Conservation (phyloP, 2,888 invertebrate species). For the Hypena proboscidalis region DNA sequence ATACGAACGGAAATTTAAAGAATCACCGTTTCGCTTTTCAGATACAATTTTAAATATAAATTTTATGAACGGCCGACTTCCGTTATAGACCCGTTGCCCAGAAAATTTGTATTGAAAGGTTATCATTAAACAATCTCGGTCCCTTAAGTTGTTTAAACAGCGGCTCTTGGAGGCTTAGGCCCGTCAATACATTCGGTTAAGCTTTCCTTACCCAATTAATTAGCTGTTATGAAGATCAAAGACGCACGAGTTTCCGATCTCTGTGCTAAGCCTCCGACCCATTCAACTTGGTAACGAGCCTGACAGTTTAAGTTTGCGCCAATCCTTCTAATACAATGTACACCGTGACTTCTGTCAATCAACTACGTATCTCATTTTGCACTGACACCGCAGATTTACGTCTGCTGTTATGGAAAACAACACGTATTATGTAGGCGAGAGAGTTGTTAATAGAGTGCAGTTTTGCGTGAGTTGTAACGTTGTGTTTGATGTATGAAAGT, state of each 20-base stretch:
- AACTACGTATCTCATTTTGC: constrained; percentile 61
- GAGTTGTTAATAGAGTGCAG: constrained; percentile 36
- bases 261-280: constrained; percentile 63
- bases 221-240: constrained; percentile 80
- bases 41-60: constrained; percentile 35
- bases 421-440: constrained; percentile 36
- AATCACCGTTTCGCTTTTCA: constrained; percentile 29
- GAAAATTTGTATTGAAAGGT: constrained; percentile 37
- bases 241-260: constrained; percentile 65
- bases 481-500: constrained; percentile 52
- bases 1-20: constrained; percentile 30
- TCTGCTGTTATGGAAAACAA: constrained; percentile 38
- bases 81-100: constrained; percentile 29
- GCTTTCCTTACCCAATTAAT: constrained; percentile 75
- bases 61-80: constrained; percentile 27
- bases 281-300: constrained; percentile 69
- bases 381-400: constrained; percentile 49
- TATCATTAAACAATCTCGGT: constrained; percentile 57
- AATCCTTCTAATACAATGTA: constrained; percentile 65
- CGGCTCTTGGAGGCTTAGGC: constrained; percentile 42
- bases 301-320: constrained; percentile 74
- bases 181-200: constrained; percentile 71
- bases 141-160: constrained; percentile 51
- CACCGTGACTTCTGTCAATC: constrained; percentile 73
- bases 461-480: constrained; percentile 42